Evolutionary conservation across 2,113 vertebrate genomes (phyloP).

Genomic region (Egretta garzetta): DNA sequence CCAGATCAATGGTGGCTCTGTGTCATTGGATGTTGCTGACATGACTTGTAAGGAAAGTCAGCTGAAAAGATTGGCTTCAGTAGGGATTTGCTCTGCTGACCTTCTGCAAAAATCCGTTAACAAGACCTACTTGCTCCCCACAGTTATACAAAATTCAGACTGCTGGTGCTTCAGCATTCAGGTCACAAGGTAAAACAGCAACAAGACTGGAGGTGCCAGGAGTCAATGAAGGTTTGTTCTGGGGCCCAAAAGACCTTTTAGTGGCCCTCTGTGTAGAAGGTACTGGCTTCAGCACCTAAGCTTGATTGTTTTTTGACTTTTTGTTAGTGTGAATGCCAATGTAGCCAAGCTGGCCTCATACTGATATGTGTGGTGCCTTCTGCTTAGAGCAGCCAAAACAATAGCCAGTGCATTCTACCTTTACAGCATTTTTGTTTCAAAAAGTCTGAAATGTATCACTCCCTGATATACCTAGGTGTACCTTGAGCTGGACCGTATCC

Average conservation of each 20-base stretch:
- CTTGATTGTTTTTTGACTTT: neutral
- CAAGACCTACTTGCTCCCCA: neutral
- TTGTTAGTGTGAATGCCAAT: accelerated
- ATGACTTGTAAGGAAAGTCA: neutral
- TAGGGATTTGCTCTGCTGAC: neutral
- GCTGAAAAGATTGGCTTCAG: neutral
- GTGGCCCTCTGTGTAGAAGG: neutral
- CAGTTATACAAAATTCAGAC: neutral
- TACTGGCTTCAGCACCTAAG: neutral
- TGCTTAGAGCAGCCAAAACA: neutral
- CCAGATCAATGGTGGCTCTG: neutral
- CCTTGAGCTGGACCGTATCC: neutral
- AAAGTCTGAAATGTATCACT: neutral
- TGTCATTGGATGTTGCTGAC: neutral
- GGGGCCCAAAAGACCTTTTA: neutral
- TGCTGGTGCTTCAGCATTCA: neutral
- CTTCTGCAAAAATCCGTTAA: neutral
- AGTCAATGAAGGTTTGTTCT: neutral
- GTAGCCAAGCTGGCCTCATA: neutral
- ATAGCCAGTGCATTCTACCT: neutral
- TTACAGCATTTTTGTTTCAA: neutral
- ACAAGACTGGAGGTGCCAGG: neutral
- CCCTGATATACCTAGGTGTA: neutral
- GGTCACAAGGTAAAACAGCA: neutral
- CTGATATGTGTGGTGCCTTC: neutral